Evolutionary conservation across 2,797 vertebrate genomes (phyloP), one percentile per base, ranked within the genome.

Genomic region (Pagetopsis macropterus): DNA sequence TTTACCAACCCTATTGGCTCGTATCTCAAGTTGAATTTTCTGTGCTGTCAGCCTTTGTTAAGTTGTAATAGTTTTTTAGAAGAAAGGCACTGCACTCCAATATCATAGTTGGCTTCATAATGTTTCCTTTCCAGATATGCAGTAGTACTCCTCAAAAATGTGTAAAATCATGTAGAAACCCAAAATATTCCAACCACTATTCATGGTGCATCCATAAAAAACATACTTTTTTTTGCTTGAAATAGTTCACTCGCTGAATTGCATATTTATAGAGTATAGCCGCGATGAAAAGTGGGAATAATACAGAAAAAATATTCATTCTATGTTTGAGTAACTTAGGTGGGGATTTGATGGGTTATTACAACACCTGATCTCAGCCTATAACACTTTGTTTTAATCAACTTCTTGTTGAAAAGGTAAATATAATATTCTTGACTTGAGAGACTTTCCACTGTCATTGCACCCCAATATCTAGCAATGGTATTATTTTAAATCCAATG

Each of bases 401-500:
- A 40, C 40, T n/a, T 27, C 0, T 16, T 55, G 27, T 15, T 7
- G 8, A 56, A 37, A 49, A 37, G 8, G 12, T 3, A 67, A 44
- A 45, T 40, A 45, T 62, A 70, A 60, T 40, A 51, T 62, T 51
- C 16, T 27, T 40, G 46, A 44, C 59, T 56, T 62, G 3, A 58
- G 9, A 82, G 27, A 46, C 31, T 31, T 56, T 51, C 8, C 0
- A 11, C 33, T 2, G 55, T 50, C 57, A 19, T 45, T 41, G 2
- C 15, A 13, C 14, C 33, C 5, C 60, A 0, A 0, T 3, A 21
- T 60, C 44, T 27, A 2, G 3, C 1, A 3, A 61, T 13, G 21
- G 56, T 56, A 16, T 19, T 52, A 33, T 41, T 55, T 65, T 49
- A 62, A 72, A 68, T 75, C 67, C 2, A 5, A 62, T 12, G 57